These are phyloP conservation scores for Cartodere bifasciata DNA, from an alignment of 2,888 invertebrate genomes.

Conservation along the genomic window DNA sequence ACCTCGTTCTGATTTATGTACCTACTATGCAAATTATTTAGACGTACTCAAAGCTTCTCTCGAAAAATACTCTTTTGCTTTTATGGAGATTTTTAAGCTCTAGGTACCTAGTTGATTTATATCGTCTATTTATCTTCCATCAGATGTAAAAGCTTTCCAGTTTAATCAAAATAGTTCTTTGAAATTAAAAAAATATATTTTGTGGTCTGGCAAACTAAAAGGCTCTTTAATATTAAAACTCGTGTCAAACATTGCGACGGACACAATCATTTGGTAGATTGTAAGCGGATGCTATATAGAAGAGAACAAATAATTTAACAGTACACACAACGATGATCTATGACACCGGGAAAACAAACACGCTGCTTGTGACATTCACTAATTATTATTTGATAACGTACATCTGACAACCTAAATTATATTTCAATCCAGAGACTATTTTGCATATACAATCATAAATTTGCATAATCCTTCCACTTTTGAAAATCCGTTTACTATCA, in stretches of 20 bases:
- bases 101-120: too few relatives aligned
- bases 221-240: too few relatives aligned
- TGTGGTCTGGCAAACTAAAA: too few relatives aligned
- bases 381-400: conserved; percentile 20
- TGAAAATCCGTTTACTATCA: neutral
- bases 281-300: conserved; percentile 17
- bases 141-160: too few relatives aligned
- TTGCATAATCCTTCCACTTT: conserved; percentile 1
- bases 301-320: conserved; percentile 17
- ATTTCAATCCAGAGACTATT: conserved; percentile 13
- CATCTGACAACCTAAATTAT: conserved; percentile 16
- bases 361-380: conserved; percentile 18
- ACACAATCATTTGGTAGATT: conserved; percentile 15
- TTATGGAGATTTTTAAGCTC: too few relatives aligned
- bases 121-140: too few relatives aligned
- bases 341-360: conserved; percentile 16
- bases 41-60: too few relatives aligned
- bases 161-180: too few relatives aligned
- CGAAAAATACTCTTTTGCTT: too few relatives aligned
- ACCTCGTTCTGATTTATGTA: too few relatives aligned
- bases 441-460: conserved; percentile 12
- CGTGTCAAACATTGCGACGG: neutral
- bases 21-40: too few relatives aligned
- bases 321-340: conserved; percentile 17
- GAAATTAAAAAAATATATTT: too few relatives aligned